Evolutionary conservation across 2,113 vertebrate species (phyloP).

Genomic region (Atrichornis clamosus): DNA sequence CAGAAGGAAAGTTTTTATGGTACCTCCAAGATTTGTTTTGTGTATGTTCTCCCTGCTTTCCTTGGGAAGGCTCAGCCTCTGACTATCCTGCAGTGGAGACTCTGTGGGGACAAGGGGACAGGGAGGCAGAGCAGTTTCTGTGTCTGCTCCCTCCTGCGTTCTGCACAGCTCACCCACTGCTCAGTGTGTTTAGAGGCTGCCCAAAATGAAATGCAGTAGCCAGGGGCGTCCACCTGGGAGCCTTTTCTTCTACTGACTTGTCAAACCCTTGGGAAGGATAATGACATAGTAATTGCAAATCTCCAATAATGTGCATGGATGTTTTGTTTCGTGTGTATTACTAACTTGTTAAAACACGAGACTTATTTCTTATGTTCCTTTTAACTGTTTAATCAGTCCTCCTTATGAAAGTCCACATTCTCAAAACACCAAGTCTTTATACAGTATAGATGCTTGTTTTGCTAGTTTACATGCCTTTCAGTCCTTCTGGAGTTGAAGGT

Average conservation of each 20-base stretch:
- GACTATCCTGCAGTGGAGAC: rapidly evolving
- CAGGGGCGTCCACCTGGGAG: neutral
- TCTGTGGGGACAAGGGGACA: neutral
- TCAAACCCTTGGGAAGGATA: neutral
- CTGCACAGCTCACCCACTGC: neutral
- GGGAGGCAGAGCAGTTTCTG: rapidly evolving
- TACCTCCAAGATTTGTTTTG: neutral
- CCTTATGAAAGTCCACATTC: neutral
- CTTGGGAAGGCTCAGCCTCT: neutral
- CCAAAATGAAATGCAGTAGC: neutral
- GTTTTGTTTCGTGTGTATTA: neutral
- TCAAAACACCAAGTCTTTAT: neutral
- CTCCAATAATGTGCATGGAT: neutral
- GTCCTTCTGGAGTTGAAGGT: neutral
- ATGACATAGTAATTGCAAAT: neutral
- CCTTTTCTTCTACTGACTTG: neutral
- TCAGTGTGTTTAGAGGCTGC: neutral
- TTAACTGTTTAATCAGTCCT: neutral
- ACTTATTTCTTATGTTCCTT: neutral
- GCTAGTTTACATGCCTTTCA: neutral
- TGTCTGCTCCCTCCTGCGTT: neutral
- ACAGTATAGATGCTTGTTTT: neutral
- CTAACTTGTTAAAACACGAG: neutral
- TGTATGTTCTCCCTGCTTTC: neutral
- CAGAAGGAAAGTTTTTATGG: neutral